Evolutionary conservation across 2,888 invertebrate species (phyloP), one percentile per base, ranked within the genome.

Genomic region (Sturmia bella): DNA sequence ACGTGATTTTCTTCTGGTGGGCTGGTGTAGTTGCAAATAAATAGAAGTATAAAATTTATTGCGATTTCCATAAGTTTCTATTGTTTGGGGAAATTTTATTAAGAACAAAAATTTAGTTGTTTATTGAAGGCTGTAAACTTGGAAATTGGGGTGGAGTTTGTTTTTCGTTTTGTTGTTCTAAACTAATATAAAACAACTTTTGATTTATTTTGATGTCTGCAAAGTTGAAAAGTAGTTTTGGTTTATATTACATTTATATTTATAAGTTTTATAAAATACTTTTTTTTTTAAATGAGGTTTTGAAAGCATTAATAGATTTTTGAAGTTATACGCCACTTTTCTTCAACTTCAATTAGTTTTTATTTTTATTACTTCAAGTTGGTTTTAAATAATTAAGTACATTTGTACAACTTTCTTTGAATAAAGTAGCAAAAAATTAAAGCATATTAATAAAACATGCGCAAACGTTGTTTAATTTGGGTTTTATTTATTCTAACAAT

Each of bases 161-260:
- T 48, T 57, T 24, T 17, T 56, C 27, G 1, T 48, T 50, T 64
- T 61, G 56, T 57, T 19, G 6, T 32, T 32, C 15, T 27, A 13
- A 73, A 69, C 63, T 81, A 61, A 66, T 80, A 80, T 77, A 73
- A 70, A 83, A 83, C 73, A 80, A 80, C 73, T 76, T 83, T 77
- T 83, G 80, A 83, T 80, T 83, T 83, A 80, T 80, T 77, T 80
- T 83, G 64, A 80, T 80, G 83, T 83, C 83, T 83, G 83, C 19
- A 77, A 83, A 83, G 83, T 83, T 83, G 50, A 19, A 69, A 63
- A 81, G 69, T 64, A 57, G 68, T 77, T 81, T 81, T 73, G 48
- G 59, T 68, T 72, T 87, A 85, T 86, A 87, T 78, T 86, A 87
- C 13, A 86, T 87, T 86, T 85, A 84, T 86, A 84, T 85, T 85